phyloP scores from a whole-genome alignment of 2,888 invertebrate species.

The Criorhina ranunculi region DNA sequence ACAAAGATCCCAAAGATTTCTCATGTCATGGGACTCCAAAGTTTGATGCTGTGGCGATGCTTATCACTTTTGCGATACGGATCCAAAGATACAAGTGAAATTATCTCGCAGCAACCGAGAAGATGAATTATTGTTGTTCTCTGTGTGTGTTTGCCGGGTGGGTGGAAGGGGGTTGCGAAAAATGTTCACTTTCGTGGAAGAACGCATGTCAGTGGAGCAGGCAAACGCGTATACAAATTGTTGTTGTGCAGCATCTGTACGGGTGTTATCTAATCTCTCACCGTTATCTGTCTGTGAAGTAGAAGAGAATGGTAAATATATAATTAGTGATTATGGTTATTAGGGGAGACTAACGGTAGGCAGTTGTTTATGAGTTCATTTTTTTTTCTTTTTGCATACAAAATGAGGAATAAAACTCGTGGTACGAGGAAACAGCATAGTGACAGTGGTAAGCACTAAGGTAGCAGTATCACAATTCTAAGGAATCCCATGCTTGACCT shows the following conservation, averaged over 20 bases:
- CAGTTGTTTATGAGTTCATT: background rate
- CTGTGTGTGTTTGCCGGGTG: slow-evolving; percentile 1
- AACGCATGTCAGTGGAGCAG: slow-evolving; percentile 48
- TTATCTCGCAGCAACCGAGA: slow-evolving; percentile 58
- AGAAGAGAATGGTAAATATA: slow-evolving; percentile 36
- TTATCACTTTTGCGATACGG: slow-evolving; percentile 58
- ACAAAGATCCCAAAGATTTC: slow-evolving; percentile 21
- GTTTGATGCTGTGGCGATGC: slow-evolving; percentile 38
- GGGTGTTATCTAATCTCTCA: slow-evolving; percentile 51
- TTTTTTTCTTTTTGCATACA: background rate
- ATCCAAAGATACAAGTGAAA: slow-evolving; percentile 50
- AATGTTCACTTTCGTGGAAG: slow-evolving; percentile 18
- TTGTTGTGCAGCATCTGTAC: background rate
- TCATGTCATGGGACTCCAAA: slow-evolving; percentile 38
- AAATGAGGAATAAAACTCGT: background rate
- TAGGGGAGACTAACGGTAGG: slow-evolving; percentile 32
- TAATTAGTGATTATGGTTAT: slow-evolving; percentile 47
- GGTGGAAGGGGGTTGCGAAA: slow-evolving; percentile 62
- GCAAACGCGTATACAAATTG: slow-evolving; percentile 19
- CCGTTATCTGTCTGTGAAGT: slow-evolving; percentile 53
- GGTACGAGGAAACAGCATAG: too few species aligned
- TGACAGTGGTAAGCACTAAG: too few species aligned
- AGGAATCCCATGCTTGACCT: background rate
- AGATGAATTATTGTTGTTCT: slow-evolving; percentile 45
- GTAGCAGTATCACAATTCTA: background rate